Evolutionary conservation across 2,113 vertebrate genomes (phyloP).

Genomic region (Poecile atricapillus): DNA sequence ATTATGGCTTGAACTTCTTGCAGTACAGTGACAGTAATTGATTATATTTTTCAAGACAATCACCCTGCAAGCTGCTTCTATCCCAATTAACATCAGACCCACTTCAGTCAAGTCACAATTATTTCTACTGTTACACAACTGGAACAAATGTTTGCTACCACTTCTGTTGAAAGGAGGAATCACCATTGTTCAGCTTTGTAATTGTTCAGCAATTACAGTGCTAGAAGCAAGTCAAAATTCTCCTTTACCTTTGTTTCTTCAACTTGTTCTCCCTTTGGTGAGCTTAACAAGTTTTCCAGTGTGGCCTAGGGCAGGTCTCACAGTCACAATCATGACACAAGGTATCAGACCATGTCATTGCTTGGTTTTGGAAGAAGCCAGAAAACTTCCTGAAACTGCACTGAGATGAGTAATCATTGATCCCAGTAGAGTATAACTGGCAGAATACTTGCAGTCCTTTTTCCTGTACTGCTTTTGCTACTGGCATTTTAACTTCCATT

Average conservation of each 20-base stretch:
- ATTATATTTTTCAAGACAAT: constrained; percentile 24
- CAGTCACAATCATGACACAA: neutral
- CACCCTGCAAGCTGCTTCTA: neutral
- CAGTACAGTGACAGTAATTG: constrained; percentile 22
- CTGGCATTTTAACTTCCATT: neutral
- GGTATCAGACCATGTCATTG: neutral
- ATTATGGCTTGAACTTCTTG: neutral
- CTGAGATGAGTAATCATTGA: neutral
- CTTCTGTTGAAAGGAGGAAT: neutral
- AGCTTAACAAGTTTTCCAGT: neutral
- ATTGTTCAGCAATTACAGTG: neutral
- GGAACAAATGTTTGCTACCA: neutral
- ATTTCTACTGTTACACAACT: neutral
- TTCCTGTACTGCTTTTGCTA: neutral
- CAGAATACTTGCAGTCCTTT: neutral
- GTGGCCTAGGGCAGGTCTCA: neutral
- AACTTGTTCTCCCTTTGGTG: neutral
- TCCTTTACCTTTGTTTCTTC: neutral
- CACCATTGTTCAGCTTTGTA: neutral
- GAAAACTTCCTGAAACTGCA: neutral
- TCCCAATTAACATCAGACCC: constrained; percentile 18
- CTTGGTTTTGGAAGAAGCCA: neutral
- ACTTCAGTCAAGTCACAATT: neutral
- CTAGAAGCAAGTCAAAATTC: neutral
- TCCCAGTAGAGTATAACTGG: neutral